Evolutionary conservation across 2,113 vertebrate genomes (phyloP), one percentile per base, ranked within the genome.

Genomic region (Acrocephalus kingi): DNA sequence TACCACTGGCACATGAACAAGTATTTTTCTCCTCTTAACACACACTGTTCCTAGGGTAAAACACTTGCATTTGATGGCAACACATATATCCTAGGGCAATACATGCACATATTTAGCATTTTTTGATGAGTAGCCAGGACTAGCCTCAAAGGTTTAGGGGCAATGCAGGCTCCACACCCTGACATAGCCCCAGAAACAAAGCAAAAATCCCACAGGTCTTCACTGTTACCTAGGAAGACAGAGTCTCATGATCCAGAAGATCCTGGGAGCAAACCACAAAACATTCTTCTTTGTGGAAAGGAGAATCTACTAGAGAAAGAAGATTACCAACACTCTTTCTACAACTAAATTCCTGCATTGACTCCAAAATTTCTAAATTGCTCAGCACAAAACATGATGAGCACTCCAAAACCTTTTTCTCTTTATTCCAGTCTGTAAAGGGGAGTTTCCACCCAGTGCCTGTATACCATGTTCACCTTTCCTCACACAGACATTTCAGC

Each of bases 391-490:
- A 82, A 51, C 9, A 39, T 15, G 27, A 56, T 15, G 11, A 62
- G 21, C 37, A 45, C 23, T 75, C 37, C 6, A 17, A 74, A 93
- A 48, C 3, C 0, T 68, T 62, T 77, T 43, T 45, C 30, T 13
- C 12, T 81, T 81, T 64, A 54, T 33, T 46, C 19, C 13, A 37
- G 15, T 37, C 25, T 6, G 4, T 68, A 54, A 41, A 55, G 19
- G 3, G 7, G 30, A 59, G 7, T 64, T 91, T 62, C 35, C 5
- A 1, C 25, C 17, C n/a, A 62, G 27, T 39, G 48, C 28, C 64
- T 55, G 3, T 11, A 37, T 13, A 30, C 20, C 0, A 0, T 15
- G 20, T 27, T 49, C 20, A 31, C 30, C 17, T 68, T 64, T 61
- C 33, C 41, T 64, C 63, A 19, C 0, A 0, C 22, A 64, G 19